Evolutionary conservation across 1,140 invertebrate genomes (phyloP).

Genomic region (Zophobas morio): DNA sequence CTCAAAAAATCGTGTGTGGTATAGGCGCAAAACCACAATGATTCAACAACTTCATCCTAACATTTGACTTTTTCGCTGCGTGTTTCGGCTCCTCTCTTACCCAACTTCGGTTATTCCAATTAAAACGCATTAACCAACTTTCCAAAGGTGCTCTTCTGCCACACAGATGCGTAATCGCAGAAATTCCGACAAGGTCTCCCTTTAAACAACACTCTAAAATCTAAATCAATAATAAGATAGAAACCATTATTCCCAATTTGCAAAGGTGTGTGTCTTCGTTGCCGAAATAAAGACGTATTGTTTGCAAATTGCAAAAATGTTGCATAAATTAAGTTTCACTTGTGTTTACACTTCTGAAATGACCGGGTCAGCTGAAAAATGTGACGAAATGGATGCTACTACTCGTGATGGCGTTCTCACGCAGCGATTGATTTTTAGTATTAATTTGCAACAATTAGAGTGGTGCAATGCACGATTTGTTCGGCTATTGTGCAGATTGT

Average conservation of each 20-base stretch:
- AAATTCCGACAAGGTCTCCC: not conserved
- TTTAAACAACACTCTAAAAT: too few species aligned
- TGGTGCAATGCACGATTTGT: too few species aligned
- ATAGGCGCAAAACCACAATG: too few species aligned
- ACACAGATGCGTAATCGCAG: not conserved
- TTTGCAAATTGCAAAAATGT: not conserved
- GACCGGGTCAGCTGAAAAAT: too few species aligned
- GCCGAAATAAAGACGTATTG: not conserved
- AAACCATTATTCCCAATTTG: not conserved
- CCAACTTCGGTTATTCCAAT: not conserved
- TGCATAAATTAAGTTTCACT: slow-evolving; percentile 9
- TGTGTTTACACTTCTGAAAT: not conserved
- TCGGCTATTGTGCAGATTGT: too few species aligned
- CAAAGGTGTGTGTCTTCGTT: not conserved
- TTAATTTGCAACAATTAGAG: too few species aligned
- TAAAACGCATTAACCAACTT: slow-evolving; percentile 3
- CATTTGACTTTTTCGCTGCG: not conserved
- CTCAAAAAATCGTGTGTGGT: too few species aligned
- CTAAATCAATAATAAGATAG: not conserved
- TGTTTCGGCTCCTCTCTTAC: not conserved
- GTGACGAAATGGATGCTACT: too few species aligned
- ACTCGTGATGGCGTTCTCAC: too few species aligned
- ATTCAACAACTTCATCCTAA: not conserved
- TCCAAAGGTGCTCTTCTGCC: not conserved
- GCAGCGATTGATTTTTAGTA: too few species aligned